These are phyloP conservation scores for Dilophus febrilis DNA, from an alignment of 2,888 invertebrate genomes.

Conservation along the genomic window DNA sequence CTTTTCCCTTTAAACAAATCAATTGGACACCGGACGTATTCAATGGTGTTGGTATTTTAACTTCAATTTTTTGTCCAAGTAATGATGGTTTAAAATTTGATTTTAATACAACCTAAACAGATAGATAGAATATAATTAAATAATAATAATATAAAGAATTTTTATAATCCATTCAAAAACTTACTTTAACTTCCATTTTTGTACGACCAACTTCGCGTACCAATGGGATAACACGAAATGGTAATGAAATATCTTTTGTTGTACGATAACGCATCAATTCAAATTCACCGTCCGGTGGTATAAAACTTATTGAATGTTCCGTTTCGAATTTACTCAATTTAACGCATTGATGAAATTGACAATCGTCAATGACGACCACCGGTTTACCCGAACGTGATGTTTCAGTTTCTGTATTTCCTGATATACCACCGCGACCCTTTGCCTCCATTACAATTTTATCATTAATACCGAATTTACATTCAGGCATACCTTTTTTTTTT, in stretches of 20 bases:
- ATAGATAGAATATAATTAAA: not conserved
- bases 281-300: slow-evolving; percentile 99
- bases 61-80: slow-evolving; percentile 97
- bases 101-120: slow-evolving; percentile 73
- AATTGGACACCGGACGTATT: slow-evolving; percentile 98
- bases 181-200: slow-evolving; percentile 93
- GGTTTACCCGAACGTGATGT: slow-evolving; percentile 87
- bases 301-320: slow-evolving; percentile 99
- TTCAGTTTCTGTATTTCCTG: slow-evolving; percentile 55
- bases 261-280: slow-evolving; percentile 99
- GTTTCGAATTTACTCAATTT: slow-evolving; percentile 99
- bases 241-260: slow-evolving; percentile 97
- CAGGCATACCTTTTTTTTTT: slow-evolving; percentile 72
- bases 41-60: slow-evolving; percentile 94
- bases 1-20: slow-evolving; percentile 97
- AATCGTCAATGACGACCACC: slow-evolving; percentile 99
- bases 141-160: not conserved
- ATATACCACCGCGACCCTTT: slow-evolving; percentile 58
- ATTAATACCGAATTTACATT: slow-evolving; percentile 99
- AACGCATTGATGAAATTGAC: slow-evolving; percentile 99
- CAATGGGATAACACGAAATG: slow-evolving; percentile 96
- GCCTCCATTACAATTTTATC: slow-evolving; percentile 99
- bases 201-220: slow-evolving; percentile 96
- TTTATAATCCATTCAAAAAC: not conserved
- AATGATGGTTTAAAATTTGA: slow-evolving; percentile 98